Evolutionary conservation across 2,888 invertebrate genomes (phyloP), one percentile per base, ranked within the genome.

Genomic region (Cheilosia impressa): DNA sequence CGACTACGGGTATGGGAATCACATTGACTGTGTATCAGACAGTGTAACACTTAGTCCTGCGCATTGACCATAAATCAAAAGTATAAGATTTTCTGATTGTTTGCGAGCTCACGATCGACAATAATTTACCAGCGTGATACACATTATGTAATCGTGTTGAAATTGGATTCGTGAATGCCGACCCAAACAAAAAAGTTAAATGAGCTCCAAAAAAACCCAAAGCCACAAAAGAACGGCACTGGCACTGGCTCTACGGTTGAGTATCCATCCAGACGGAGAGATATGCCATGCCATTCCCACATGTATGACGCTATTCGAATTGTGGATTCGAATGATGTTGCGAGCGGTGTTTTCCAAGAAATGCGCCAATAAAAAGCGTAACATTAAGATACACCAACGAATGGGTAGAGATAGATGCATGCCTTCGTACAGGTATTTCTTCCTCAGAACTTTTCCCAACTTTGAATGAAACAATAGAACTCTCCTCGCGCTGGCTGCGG

Each of bases 41-140:
- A 69, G 43, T 50, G 19, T 58, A 83, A 78, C 73, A 83, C 83
- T 78, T 73, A 75, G 75, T 84, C 68, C 73, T 65, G 53, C 31
- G 31, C 45, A 58, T 69, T 63, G 73, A 45, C 52, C 69, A 71
- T 84, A 84, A 84, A 84, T 84, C 84, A 75, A 60, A 80, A 66
- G 47, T 47, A 38, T 38, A 50, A 76, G 84, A 84, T 84, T 72
- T 57, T 68, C 71, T 81, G 81, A 85, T 85, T 81, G 81, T 76
- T 81, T 58, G 38, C 58, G 38, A 76, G 43, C 85, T 85, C 85
- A 85, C 85, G 85, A 85, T 81, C 72, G 72, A 75, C 85, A 72
- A 85, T 81, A 81, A 85, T 85, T 85, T 85, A 85, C 76, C 81
- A 77, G 76, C 85, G 81, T 77, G 81, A 80, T 85, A 85, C 72